These are phyloP conservation scores for Lycodopsis pacificus DNA, from an alignment of 2,797 vertebrate genomes.

Conservation along the genomic window DNA sequence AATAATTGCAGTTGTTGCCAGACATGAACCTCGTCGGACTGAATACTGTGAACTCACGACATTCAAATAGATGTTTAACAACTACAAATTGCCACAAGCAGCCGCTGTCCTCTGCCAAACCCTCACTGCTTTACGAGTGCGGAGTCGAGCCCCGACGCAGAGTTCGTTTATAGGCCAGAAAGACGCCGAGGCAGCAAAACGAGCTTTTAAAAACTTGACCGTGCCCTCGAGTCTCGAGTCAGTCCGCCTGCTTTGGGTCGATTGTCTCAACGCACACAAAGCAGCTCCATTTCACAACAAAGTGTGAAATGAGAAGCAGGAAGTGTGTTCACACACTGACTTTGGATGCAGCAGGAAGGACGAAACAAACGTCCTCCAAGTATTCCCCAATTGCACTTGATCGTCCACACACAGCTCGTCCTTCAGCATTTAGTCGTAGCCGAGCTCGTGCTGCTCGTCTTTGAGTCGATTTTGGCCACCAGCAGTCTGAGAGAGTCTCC, in stretches of 20 bases:
- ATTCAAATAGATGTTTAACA: constrained; percentile 14
- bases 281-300: neutral
- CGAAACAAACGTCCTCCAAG: constrained; percentile 1
- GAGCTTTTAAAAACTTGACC: constrained; percentile 30
- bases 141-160: constrained; percentile 5
- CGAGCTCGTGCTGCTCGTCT: constrained; percentile 37
- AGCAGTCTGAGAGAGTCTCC: constrained; percentile 81
- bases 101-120: constrained; percentile 21
- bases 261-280: constrained; percentile 37
- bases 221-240: constrained; percentile 12
- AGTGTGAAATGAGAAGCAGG: constrained; percentile 17
- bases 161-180: constrained; percentile 44
- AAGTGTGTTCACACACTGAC: constrained; percentile 37
- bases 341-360: constrained; percentile 28
- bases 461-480: constrained; percentile 80
- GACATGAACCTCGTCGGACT: constrained; percentile 18
- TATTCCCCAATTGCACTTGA: constrained; percentile 38
- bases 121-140: constrained; percentile 25
- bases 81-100: constrained; percentile 15
- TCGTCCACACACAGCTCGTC: neutral
- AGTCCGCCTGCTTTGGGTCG: constrained; percentile 24
- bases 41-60: constrained; percentile 15
- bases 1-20: constrained; percentile 40
- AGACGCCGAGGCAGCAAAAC: constrained; percentile 42
- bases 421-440: constrained; percentile 72